Percentiles rank a stretch among this genome's conserved stretches.
phyloP scores from a whole-genome alignment of 2,113 vertebrate species.

The Galemys pyrenaicus region DNA sequence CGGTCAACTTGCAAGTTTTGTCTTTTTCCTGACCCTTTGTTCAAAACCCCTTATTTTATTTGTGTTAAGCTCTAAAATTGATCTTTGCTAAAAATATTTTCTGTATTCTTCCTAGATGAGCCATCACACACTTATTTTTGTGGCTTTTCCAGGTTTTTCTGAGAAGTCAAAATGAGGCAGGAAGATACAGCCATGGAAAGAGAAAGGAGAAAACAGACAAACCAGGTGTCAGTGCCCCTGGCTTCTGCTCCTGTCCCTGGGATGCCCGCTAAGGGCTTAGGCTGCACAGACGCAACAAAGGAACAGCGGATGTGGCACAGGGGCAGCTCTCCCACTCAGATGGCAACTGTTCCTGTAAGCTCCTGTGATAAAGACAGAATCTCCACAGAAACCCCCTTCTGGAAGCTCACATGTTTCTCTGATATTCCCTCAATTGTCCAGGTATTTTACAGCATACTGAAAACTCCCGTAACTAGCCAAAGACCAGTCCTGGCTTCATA shows the following conservation, averaged over 20 bases:
- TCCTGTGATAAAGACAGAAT: slow-evolving; percentile 38
- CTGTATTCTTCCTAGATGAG: slow-evolving; percentile 79
- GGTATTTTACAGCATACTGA: neutral
- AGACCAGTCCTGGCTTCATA: slow-evolving; percentile 16
- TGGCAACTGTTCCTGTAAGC: slow-evolving; percentile 31
- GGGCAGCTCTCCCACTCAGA: slow-evolving; percentile 54
- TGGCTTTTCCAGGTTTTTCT: slow-evolving; percentile 71
- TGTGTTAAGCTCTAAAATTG: slow-evolving; percentile 86
- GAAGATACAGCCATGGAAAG: slow-evolving; percentile 56
- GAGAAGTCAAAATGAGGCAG: slow-evolving; percentile 64
- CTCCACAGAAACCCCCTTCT: neutral
- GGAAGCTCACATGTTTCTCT: slow-evolving; percentile 7
- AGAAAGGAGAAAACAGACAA: neutral
- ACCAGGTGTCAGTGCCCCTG: neutral
- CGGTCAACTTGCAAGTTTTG: too few relatives aligned
- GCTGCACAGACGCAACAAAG: slow-evolving; percentile 69
- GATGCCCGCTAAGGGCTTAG: slow-evolving; percentile 54
- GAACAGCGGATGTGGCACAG: slow-evolving; percentile 69
- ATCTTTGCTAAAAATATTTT: slow-evolving; percentile 83
- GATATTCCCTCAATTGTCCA: slow-evolving; percentile 60
- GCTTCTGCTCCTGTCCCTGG: slow-evolving; percentile 16
- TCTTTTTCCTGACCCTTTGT: too few relatives aligned
- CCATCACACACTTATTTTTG: slow-evolving; percentile 73
- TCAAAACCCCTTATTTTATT: slow-evolving; percentile 82
- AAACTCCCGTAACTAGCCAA: slow-evolving; percentile 9